Conservation (phyloP, 2,888 invertebrate genomes). For the Uloborus plumipes region DNA sequence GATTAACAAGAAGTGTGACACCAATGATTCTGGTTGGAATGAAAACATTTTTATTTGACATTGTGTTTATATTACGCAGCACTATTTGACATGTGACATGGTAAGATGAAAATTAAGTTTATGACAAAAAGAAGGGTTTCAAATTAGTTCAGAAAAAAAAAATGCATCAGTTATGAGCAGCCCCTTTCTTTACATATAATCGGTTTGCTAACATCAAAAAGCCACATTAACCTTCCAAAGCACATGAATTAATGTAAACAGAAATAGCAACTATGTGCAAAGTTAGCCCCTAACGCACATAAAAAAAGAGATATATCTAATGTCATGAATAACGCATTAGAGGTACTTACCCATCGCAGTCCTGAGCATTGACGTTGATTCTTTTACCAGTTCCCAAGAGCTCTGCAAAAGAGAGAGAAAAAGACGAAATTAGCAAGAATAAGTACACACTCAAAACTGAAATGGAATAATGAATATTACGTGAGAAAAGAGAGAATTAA, state of each 20-base stretch:
- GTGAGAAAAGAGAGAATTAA: slow-evolving; percentile 18
- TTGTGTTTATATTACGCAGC: no score
- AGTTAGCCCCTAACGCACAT: background rate
- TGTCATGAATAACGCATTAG: slow-evolving; percentile 47
- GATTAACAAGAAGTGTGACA: no score
- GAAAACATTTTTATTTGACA: no score
- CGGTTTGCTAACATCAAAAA: no score
- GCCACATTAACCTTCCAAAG: no score
- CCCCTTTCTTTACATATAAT: no score
- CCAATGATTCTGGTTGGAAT: no score
- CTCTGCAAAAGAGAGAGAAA: slow-evolving; percentile 38
- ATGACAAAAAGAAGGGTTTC: no score
- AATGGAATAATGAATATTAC: slow-evolving; percentile 22
- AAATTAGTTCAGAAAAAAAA: no score
- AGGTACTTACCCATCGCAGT: slow-evolving; percentile 59
- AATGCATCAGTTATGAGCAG: no score
- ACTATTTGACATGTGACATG: no score
- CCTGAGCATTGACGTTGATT: slow-evolving; percentile 59
- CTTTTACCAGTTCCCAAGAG: slow-evolving; percentile 52
- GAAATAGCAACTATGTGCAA: background rate
- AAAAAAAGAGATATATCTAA: background rate
- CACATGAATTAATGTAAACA: background rate
- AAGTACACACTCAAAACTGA: slow-evolving; percentile 10
- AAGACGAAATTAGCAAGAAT: slow-evolving; percentile 28
- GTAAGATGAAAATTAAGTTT: no score